Evolutionary conservation across 2,888 invertebrate species (phyloP), one percentile per base, ranked within the genome.

Genomic region (Lottia gigantea): DNA sequence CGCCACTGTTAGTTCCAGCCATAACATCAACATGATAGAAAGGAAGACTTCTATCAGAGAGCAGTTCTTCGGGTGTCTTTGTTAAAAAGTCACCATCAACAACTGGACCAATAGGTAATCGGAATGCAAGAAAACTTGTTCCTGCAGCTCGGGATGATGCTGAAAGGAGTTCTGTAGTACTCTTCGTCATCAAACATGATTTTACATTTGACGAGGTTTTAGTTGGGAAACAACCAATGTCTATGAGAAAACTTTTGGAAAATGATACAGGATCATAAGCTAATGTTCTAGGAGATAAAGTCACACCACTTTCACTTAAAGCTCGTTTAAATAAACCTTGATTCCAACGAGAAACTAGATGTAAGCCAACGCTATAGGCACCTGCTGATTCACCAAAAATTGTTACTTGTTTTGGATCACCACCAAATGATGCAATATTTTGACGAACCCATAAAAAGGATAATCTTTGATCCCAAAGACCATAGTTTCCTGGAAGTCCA

Each of bases 391-490:
- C 81, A 6, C 84, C 84, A 62, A 81, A 78, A 25, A 84, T 66
- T 6, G 83, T 83, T 0, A 83, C 73, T 15, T 68, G 66, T 14
- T 74, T 46, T 1, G 73, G 71, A 71, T 83, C 73, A 6, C 83
- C 82, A 23, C 79, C 78, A 63, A 82, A 83, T 19, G 26, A 31
- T 12, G 64, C 74, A n/a, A 95, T 95, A 87, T 97, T 96, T 78
- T 95, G 94, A 88, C 95, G 93, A 55, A 97, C 92, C 97, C 97
- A 97, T 71, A 94, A 92, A 80, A 97, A 93, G 2, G 97, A 97
- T 83, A 96, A 87, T 15, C 95, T 94, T 90, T 97, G 97, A 91
- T 97, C 97, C 94, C 95, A 95, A 25, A 97, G 91, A 0, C 89
- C 96, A 92, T 95, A 94, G 88, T 97, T 97, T 12, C 95, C 95